Evolutionary conservation across 1,140 invertebrate species (phyloP).

Genomic region (Drosophila albomicans): DNA sequence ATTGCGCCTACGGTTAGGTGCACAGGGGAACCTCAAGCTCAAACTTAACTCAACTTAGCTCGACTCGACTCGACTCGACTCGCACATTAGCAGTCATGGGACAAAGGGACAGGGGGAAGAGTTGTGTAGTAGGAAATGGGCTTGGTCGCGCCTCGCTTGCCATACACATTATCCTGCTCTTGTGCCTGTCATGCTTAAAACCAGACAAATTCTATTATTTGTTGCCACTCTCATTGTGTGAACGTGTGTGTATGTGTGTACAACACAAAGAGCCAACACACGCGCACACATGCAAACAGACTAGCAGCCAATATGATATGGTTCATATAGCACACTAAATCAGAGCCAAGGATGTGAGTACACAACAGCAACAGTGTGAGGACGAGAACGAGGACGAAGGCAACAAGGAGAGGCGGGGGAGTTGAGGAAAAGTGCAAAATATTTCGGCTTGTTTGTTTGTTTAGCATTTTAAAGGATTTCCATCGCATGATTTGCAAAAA

Average conservation of each 20-base stretch:
- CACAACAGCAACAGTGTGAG: slow-evolving; percentile 2
- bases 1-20: slow-evolving; percentile 48
- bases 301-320: slow-evolving; percentile 46
- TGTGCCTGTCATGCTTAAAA: slow-evolving; percentile 60
- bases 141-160: slow-evolving; percentile 48
- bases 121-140: slow-evolving; percentile 39
- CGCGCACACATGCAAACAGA: slow-evolving; percentile 24
- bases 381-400: not conserved
- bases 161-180: slow-evolving; percentile 66
- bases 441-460: slow-evolving; percentile 49
- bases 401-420: not conserved
- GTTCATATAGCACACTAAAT: slow-evolving; percentile 44
- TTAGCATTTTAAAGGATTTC: slow-evolving; percentile 57
- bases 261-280: slow-evolving; percentile 33
- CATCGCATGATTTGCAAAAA: slow-evolving; percentile 53
- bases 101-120: too few species aligned
- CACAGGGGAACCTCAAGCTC: slow-evolving; percentile 5
- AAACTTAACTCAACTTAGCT: not conserved
- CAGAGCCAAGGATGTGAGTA: slow-evolving; percentile 34
- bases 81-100: slow-evolving; percentile 19
- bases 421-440: slow-evolving; percentile 18
- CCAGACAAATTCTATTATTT: slow-evolving; percentile 73
- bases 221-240: slow-evolving; percentile 44
- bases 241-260: slow-evolving; percentile 15
- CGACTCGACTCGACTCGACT: too few species aligned